Evolutionary conservation across 1,140 invertebrate species (phyloP).

Genomic region (Cherax quadricarinatus): DNA sequence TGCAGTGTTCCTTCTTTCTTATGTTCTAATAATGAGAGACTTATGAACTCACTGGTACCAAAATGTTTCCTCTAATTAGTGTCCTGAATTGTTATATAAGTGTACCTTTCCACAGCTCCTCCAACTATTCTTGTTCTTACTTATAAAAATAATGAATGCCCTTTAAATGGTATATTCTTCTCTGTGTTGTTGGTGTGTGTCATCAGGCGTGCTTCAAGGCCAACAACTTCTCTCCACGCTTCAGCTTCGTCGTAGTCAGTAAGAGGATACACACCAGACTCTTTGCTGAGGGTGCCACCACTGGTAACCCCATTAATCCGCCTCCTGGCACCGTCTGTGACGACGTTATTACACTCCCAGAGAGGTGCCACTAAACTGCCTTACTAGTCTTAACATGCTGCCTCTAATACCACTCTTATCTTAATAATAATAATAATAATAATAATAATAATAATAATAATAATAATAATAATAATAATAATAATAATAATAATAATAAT

Average conservation of each 20-base stretch:
- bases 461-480: background rate
- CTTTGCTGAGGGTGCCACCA: constrained; percentile 74
- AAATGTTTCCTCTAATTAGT: too few species aligned
- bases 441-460: background rate
- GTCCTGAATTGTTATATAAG: too few species aligned
- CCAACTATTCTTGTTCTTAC: too few species aligned
- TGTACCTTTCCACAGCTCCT: too few species aligned
- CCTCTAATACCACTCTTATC: too few species aligned
- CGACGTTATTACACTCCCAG: constrained; percentile 88
- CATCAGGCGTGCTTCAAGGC: constrained; percentile 73
- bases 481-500: background rate
- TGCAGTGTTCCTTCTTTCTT: too few species aligned
- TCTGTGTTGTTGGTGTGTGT: background rate
- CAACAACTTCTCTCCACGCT: constrained; percentile 75
- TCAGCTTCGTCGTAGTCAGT: constrained; percentile 84
- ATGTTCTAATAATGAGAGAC: too few species aligned
- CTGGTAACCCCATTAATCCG: constrained; percentile 82
- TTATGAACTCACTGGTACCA: too few species aligned
- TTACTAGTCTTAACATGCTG: too few species aligned
- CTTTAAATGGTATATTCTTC: too few species aligned
- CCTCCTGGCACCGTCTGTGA: constrained; percentile 93
- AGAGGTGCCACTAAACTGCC: constrained; percentile 76
- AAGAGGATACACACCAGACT: constrained; percentile 80
- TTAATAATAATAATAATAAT: too few species aligned
- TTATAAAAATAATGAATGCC: too few species aligned